Evolutionary conservation across 2,113 vertebrate species (phyloP), one percentile per base, ranked within the genome.

Genomic region (Todiramphus chloris): DNA sequence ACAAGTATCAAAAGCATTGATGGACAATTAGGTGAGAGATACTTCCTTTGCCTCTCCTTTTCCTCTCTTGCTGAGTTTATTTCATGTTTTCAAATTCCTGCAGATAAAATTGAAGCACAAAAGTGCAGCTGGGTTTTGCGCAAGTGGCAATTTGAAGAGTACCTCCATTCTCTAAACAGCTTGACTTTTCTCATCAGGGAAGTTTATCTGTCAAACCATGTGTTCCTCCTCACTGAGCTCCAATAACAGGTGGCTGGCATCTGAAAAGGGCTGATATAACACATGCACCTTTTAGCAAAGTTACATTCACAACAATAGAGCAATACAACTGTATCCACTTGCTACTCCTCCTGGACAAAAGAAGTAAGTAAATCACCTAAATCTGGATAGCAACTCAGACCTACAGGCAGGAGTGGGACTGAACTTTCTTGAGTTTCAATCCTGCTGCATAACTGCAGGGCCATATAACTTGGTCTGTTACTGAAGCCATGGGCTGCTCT

Each of bases 151-250:
- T 96, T 95, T 94, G 89, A 85, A 59, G 55, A 88, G 19, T 55
- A 85, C 78, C 75, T 94, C 93, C 59, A 93, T 93, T 96, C 67
- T 90, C 70, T 81, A 74, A 93, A 94, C 95, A 95, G 90, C 91
- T 76, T 95, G 94, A 91, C 87, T 95, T 66, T 69, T 88, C 90
- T 67, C 0, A 0, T 79, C 84, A 74, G 84, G 75, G 59, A 96
- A 80, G 31, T 1, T 0, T 93, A 69, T 53, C 74, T 85, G 87
- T 73, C 90, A 88, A 90, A 82, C 44, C 50, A 56, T 31, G 64
- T 20, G 44, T 41, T 91, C 50, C 31, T 85, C 39, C 74, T 91
- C 81, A 60, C 33, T 44, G 58, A 87, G 64, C 83, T 78, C 68
- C 70, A 48, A 5, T 75, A 94, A 87, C 64, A 90, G 64, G 64